These are phyloP conservation scores for Penaeus vannamei DNA, from an alignment of 1,140 invertebrate species.

Conservation along the genomic window DNA sequence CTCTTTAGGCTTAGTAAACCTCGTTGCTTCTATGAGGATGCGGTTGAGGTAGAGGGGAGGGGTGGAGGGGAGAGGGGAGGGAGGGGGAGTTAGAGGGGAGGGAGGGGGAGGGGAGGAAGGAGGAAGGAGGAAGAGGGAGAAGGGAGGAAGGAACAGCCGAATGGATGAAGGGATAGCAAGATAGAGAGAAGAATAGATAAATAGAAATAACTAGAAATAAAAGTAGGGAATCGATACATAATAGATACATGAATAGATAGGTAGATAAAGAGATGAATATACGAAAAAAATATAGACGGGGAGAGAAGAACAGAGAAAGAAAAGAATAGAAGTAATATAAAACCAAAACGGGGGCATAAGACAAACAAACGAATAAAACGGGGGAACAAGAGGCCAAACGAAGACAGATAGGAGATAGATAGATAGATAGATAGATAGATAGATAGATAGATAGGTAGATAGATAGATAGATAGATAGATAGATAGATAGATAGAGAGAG, in stretches of 20 bases:
- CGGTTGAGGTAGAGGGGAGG: background rate
- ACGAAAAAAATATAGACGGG: too few relatives aligned
- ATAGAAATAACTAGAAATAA: background rate
- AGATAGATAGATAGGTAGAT: background rate
- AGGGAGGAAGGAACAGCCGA: too few relatives aligned
- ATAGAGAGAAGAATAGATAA: background rate
- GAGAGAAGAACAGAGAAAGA: background rate
- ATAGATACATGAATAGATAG: background rate
- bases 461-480: background rate
- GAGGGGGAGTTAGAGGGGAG: background rate
- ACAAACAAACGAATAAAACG: background rate
- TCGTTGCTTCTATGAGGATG: background rate
- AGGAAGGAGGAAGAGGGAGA: background rate
- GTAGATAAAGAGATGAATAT: background rate
- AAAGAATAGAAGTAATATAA: too few relatives aligned
- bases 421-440: background rate
- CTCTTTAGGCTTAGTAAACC: background rate
- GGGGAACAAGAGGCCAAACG: background rate
- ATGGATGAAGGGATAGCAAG: background rate
- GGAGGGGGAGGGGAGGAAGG: background rate
- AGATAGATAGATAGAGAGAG: background rate
- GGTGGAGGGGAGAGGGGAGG: background rate
- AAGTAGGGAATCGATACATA: background rate
- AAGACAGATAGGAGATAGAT: background rate
- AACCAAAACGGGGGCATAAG: background rate